Base-by-base conservation (phyloP, 1,140 invertebrate genomes). In the Conus ventricosus region DNA sequence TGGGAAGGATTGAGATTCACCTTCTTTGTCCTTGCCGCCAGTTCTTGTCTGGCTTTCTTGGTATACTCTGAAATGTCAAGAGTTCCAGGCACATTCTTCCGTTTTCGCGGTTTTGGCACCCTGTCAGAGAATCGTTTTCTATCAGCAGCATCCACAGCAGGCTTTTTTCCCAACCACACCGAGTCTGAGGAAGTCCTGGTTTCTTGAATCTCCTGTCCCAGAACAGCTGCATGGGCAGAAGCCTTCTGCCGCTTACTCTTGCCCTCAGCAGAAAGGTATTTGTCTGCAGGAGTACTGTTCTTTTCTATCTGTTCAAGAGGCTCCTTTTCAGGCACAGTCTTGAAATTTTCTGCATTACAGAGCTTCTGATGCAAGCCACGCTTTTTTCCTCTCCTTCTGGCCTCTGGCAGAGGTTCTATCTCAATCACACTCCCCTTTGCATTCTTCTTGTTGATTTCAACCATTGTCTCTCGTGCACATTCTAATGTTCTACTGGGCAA, bases 331-430 rank as follows among this genome's bases (percentile, higher is more conserved):
- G 57, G 63, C 13, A 10, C 27, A n/a, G 6, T 15, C n/a, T 53
- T 10, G 10, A 23, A 25, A 11, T 20, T 13, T 53, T 87, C 85
- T 5, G 51, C 7, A 4, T 55, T 2, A 27, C 54, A 75, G 4
- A 78, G 51, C 71, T 55, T 78, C n/a, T 87, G 85, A 5, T 87
- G 39, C 53, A 78, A n/a, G 8, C 71, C 53, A 23, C 23, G 27
- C 51, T 57, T 25, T 23, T 57, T 76, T 5, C 85, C 85, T 57
- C 23, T 78, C 23, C 71, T 53, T 20, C 85, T 39, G 13, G n/a
- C 75, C 54, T 87, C 85, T 87, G 85, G 57, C 85, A 27, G 67
- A 27, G 75, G 51, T 5, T 53, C 27, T 7, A 87, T 87, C 53
- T 87, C 85, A 8, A 78, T 75, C 5, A n/a, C 53, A 15, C 54